Percentiles rank a stretch among this genome's conserved stretches.
These are phyloP conservation scores for Upupa epops DNA, from an alignment of 2,113 vertebrate species.

Conservation along the genomic window DNA sequence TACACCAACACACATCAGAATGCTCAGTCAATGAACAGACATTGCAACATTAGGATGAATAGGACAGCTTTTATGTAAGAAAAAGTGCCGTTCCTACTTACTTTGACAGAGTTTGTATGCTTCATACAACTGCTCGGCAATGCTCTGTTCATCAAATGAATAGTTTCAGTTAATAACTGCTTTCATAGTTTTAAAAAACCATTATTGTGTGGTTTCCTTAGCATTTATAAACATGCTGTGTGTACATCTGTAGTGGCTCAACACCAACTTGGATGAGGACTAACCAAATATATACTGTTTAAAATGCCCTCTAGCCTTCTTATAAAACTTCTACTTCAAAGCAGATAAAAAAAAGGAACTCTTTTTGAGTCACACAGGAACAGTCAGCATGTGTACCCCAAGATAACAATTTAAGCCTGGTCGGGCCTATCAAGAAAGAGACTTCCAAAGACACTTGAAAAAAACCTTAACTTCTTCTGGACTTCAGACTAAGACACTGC, in stretches of 20 bases:
- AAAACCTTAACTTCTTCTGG: neutral
- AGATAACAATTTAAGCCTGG: neutral
- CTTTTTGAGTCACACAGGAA: neutral
- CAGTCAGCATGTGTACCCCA: neutral
- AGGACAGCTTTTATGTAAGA: neutral
- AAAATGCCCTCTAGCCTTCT: neutral
- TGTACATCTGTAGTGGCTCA: neutral
- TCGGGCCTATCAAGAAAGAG: neutral
- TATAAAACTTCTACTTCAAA: neutral
- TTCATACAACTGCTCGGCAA: neutral
- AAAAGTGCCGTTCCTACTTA: neutral
- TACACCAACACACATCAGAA: neutral
- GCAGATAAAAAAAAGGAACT: neutral
- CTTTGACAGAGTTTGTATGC: neutral
- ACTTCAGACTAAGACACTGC: neutral
- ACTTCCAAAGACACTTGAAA: neutral
- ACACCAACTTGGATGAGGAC: neutral
- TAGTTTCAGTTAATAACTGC: neutral
- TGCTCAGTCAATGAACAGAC: neutral
- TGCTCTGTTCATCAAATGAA: neutral
- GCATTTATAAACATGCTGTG: neutral
- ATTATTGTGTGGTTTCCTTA: neutral
- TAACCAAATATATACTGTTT: neutral
- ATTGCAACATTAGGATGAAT: neutral
- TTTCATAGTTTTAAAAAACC: neutral